These are phyloP conservation scores for Galagoides demidoff DNA, from an alignment of 2,797 vertebrate genomes.

Conservation along the genomic window DNA sequence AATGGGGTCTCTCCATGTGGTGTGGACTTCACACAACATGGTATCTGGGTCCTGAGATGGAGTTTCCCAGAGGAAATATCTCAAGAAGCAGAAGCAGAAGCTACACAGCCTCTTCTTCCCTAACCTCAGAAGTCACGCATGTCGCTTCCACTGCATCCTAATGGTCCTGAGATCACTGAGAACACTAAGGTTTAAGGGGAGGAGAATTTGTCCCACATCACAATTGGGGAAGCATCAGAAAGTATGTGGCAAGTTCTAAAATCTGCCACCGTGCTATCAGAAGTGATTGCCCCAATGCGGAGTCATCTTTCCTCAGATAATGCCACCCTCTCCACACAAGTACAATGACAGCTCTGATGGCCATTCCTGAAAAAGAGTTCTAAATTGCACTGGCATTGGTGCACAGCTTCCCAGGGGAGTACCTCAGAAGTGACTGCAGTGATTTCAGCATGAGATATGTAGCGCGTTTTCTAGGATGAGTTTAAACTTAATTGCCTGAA, in stretches of 20 bases:
- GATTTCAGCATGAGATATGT: no score
- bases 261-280: neutral
- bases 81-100: neutral
- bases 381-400: no score
- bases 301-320: neutral
- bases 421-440: no score
- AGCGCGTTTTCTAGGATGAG: no score
- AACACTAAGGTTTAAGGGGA: neutral
- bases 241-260: neutral
- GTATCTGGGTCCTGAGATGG: neutral
- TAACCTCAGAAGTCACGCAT: neutral
- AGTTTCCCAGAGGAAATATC: neutral
- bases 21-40: neutral
- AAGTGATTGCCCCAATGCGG: neutral
- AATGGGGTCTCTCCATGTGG: neutral
- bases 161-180: neutral
- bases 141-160: neutral
- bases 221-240: neutral
- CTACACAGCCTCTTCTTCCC: neutral
- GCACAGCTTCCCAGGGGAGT: no score
- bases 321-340: neutral
- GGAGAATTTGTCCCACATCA: neutral
- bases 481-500: no score
- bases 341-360: no score
- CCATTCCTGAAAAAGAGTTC: no score